A percentile compares a stretch with the other conserved stretches of the same genome.
These are phyloP conservation scores for Boloria selene DNA, from an alignment of 2,888 invertebrate genomes.

Conservation along the genomic window DNA sequence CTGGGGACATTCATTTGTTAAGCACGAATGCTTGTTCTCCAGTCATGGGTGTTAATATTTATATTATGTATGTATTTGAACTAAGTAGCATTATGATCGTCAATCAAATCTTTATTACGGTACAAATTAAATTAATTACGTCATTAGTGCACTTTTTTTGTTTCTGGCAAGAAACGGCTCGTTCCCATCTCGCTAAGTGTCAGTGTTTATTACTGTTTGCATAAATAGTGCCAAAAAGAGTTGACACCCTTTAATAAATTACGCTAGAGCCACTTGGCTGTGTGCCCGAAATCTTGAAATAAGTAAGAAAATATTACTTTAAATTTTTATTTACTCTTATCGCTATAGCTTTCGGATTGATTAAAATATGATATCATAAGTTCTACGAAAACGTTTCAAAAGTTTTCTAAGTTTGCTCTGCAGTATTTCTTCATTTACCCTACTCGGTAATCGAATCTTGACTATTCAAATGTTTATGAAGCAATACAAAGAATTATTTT, in stretches of 20 bases:
- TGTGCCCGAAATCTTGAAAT: conserved; percentile 24
- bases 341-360: background rate
- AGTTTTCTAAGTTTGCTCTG: too few species aligned
- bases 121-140: conserved; percentile 18
- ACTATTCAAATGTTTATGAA: background rate
- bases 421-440: too few species aligned
- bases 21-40: too few species aligned
- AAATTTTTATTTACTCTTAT: conserved; percentile 10
- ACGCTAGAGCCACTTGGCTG: conserved; percentile 34
- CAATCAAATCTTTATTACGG: too few species aligned
- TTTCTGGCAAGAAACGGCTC: conserved; percentile 14
- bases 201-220: conserved; percentile 26
- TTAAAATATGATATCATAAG: background rate
- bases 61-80: too few species aligned
- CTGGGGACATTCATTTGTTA: too few species aligned
- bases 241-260: conserved; percentile 33
- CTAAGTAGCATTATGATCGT: too few species aligned
- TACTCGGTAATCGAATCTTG: too few species aligned
- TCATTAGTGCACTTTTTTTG: conserved; percentile 12
- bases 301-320: conserved; percentile 30
- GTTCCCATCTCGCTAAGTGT: conserved; percentile 10
- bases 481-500: too few species aligned
- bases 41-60: too few species aligned
- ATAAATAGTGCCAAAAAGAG: conserved; percentile 32
- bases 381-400: background rate